Base-by-base conservation (phyloP, 1,140 invertebrate species). In the Drosophila santomea region DNA sequence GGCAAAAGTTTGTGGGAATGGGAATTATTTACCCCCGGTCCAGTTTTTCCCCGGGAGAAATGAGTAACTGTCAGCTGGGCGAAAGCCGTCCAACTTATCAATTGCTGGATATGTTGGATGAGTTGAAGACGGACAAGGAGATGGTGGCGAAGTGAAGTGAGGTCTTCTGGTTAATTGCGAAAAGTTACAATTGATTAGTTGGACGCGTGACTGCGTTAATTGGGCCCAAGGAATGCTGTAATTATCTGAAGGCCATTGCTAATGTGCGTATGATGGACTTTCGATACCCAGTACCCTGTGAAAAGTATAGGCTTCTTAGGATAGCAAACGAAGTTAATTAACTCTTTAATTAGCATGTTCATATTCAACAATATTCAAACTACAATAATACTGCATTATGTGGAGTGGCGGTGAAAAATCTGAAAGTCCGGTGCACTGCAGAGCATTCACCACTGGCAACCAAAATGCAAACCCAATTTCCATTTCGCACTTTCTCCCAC, bases 161-260 rank as follows among this genome's bases (percentile, higher is more conserved):
- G 15, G 45, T 3, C 12, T 3, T 11, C 15, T 28, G 17, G 47
- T 66, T 68, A 68, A 68, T 68, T 66, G 61, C 61, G 35, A 12
- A 52, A 44, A 66, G 64, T 66, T 66, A 14, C 60, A 66, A 66
- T 54, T 68, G 47, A 68, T 68, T 68, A 54, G 28, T 38, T 11
- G 23, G 61, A 35, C 38, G 43, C 60, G 64, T 68, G 64, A 54
- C 64, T 35, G 64, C 11, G 38, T 54, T 66, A 44, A 68, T 64
- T 64, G 59, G 7, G 6, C n/a, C 20, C 38, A 41, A 43, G 17
- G n/a, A 20, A 4, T 35, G 8, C 17, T 25, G 28, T 25, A 63
- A 60, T 45, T 23, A 44, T n/a, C 39, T 8, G 7, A 63, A 36
- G 23, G 23, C n/a, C 12, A 10, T 32, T 7, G 17, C 1, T 20